Evolutionary conservation across 2,888 invertebrate genomes (phyloP), one percentile per base, ranked within the genome.

Genomic region (Epinotia nisella): DNA sequence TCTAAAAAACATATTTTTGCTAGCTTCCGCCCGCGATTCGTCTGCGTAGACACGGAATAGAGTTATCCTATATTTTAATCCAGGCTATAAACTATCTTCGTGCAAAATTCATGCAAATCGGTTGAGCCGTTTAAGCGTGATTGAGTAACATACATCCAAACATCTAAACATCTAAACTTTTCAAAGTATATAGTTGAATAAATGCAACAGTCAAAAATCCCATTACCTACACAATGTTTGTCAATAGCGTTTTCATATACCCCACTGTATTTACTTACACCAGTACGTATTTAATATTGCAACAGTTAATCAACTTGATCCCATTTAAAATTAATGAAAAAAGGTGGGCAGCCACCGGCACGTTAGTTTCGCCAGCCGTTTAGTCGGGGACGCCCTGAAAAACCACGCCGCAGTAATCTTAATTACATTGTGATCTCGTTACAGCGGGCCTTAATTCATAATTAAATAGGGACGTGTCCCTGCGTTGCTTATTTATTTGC

Each of bases 381-480:
- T 89, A 87, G 87, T 88, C 85, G 81, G 83, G 83, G 83, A 80
- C 81, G 84, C 78, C 83, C 84, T 87, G 86, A 88, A 91, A 91
- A 91, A 90, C 83, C 88, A 83, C 83, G 82, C 85, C 90, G 85
- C 90, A 90, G 92, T 93, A 93, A 93, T 93, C 93, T 93, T 92
- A 92, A 93, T 93, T 92, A 92, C 89, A 89, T 90, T 92, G 92
- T 90, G 92, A 92, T 93, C 92, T 92, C 90, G 90, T 92, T 92
- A 91, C 92, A 85, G 88, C 85, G 85, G 87, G 84, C 90, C 90
- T 87, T 93, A 91, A 92, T 92, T 93, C 92, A 93, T 92, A 93
- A 93, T 93, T 92, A 93, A 93, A 91, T 89, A 91, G 90, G 88
- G 88, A 88, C 89, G 86, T 89, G 90, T 89, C 91, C 88, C 88